Evolutionary conservation across 2,888 invertebrate genomes (phyloP), one percentile per base, ranked within the genome.

Genomic region (Diogma glabrata): DNA sequence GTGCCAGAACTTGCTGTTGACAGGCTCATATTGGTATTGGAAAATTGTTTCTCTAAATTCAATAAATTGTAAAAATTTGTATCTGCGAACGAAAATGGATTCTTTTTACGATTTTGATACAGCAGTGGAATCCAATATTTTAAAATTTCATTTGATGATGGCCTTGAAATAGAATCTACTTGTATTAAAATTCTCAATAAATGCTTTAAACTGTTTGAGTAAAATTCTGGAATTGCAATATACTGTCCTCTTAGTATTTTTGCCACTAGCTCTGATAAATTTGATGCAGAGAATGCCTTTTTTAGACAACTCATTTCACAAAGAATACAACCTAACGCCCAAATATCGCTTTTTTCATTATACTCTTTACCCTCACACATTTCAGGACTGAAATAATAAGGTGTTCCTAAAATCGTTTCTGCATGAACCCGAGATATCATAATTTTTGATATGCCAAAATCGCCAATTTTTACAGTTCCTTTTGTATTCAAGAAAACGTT

Each of bases 311-410:
- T 78, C 74, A 86, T 79, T 67, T 86, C 86, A 60, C 85, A 84
- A 38, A 87, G 67, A 58, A 86, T 81, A 64, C 86, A 87, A 12
- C 84, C 84, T 51, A 85, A 64, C 1, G 86, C 83, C 86, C 86
- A 87, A 56, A 86, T 79, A 62, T 86, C 86, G 28, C 83, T 82
- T 64, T 86, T 85, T 60, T 82, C 78, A 63, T 84, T 80, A 62
- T 86, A 86, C 46, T 81, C 75, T 60, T 81, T 81, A 4, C 84
- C 84, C 67, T 84, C 83, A 64, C 84, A 85, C 78, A 83, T 82
- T 70, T 83, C 83, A 0, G 83, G 83, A 59, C 81, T 82, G 54
- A 84, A 78, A 62, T 84, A 84, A 61, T 82, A 82, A 0, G 83
- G 83, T 4, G 83, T 83, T 6, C 83, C 83, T n/a, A 84, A 70